A percentile compares a stretch with the other conserved stretches of the same genome.
Conservation (phyloP, 2,113 vertebrate species). For the Elgaria multicarinata region DNA sequence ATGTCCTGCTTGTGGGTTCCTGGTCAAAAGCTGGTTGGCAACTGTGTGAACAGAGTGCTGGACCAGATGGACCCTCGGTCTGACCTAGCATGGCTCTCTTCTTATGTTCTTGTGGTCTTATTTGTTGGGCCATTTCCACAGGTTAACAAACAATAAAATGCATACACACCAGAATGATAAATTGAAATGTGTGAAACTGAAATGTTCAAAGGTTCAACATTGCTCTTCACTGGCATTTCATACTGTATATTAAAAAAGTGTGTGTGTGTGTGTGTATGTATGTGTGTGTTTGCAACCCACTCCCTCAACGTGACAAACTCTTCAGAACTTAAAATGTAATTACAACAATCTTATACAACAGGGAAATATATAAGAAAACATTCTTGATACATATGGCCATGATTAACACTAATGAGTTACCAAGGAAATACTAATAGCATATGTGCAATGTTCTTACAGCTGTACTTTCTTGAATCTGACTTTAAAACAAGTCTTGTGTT, state of each 20-base stretch:
- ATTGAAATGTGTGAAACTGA: too few species aligned
- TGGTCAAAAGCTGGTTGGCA: too few species aligned
- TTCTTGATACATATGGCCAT: background rate
- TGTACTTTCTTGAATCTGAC: constrained; percentile 24
- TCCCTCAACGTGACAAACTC: background rate
- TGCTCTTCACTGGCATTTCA: background rate
- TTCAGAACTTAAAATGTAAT: background rate
- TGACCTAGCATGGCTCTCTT: too few species aligned
- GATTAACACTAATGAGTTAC: constrained; percentile 2
- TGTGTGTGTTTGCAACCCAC: background rate
- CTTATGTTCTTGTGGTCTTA: too few species aligned
- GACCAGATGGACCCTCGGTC: too few species aligned
- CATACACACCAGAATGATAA: background rate
- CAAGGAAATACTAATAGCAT: background rate
- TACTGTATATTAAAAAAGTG: too few species aligned
- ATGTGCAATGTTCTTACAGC: constrained; percentile 2
- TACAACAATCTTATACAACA: background rate
- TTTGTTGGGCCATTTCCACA: background rate
- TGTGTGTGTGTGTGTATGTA: too few species aligned
- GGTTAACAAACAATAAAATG: background rate
- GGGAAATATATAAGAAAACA: background rate
- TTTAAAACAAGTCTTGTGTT: background rate
- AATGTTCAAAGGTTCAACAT: background rate
- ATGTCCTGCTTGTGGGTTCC: too few species aligned
- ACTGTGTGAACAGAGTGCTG: too few species aligned